Percentiles rank a stretch among this genome's conserved stretches.
Evolutionary conservation across 1,140 invertebrate species (phyloP).

Genomic region (Megathymus violae): DNA sequence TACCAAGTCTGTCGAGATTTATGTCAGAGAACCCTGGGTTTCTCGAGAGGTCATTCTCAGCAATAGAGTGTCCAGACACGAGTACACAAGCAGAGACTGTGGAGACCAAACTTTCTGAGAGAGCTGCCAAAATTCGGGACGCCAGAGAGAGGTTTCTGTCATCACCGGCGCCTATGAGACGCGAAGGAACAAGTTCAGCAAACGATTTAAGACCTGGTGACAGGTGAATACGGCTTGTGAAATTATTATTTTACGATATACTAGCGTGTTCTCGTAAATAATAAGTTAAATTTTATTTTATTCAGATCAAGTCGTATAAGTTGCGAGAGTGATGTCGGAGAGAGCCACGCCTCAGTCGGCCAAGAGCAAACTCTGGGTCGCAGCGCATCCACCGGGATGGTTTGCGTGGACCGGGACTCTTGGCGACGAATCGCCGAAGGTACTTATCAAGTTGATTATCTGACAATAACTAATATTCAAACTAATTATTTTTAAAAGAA

Average conservation of each 20-base stretch:
- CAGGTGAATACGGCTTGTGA: slow-evolving; percentile 46
- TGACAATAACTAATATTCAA: no score
- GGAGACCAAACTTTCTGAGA: slow-evolving; percentile 61
- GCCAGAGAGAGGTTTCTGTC: slow-evolving; percentile 87
- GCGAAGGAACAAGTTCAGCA: slow-evolving; percentile 72
- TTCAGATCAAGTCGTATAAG: slow-evolving; percentile 84
- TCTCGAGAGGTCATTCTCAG: slow-evolving; percentile 68
- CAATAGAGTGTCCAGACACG: slow-evolving; percentile 43
- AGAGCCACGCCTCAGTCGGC: slow-evolving; percentile 55
- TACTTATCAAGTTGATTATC: no score
- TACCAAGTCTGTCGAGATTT: slow-evolving; percentile 57
- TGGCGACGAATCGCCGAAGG: slow-evolving; percentile 82
- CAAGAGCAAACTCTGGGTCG: slow-evolving; percentile 82
- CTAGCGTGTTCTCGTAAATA: no score
- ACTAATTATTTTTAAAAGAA: no score
- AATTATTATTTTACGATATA: no score
- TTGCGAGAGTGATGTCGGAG: slow-evolving; percentile 84
- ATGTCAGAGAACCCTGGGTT: slow-evolving; percentile 54
- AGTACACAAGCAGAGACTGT: slow-evolving; percentile 41
- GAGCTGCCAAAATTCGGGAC: slow-evolving; percentile 84
- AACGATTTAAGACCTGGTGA: slow-evolving; percentile 75
- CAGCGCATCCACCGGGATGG: slow-evolving; percentile 89
- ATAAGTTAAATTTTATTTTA: slow-evolving; percentile 7
- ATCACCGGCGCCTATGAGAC: slow-evolving; percentile 61
- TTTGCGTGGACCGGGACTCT: slow-evolving; percentile 85